Evolutionary conservation across 2,888 invertebrate genomes (phyloP).

Genomic region (Drosophila histrio): DNA sequence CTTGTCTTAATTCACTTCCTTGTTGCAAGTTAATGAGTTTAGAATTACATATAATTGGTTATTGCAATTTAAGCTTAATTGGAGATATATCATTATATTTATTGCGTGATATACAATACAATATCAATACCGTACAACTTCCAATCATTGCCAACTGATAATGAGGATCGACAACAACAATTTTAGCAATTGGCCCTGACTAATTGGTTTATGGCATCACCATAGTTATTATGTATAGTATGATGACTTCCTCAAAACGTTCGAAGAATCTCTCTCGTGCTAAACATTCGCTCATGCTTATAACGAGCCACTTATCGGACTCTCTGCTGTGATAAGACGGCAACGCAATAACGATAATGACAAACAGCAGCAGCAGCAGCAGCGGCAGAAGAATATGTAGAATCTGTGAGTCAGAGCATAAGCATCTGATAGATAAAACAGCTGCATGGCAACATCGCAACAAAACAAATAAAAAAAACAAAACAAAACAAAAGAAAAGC

Average conservation of each 20-base stretch:
- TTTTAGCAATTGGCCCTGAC: slow-evolving; percentile 13
- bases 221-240: slow-evolving; percentile 6
- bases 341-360: slow-evolving; percentile 5
- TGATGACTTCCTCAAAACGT: slow-evolving; percentile 13
- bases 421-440: slow-evolving; percentile 75
- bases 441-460: slow-evolving; percentile 63
- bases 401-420: slow-evolving; percentile 57
- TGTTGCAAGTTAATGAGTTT: slow-evolving; percentile 5
- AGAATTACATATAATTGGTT: slow-evolving; percentile 11
- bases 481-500: neutral
- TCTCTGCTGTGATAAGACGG: slow-evolving; percentile 10
- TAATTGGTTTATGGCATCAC: slow-evolving; percentile 16
- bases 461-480: slow-evolving; percentile 6
- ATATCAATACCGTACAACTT: slow-evolving; percentile 2
- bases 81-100: neutral
- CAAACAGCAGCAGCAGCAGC: slow-evolving; percentile 8
- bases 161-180: slow-evolving; percentile 8
- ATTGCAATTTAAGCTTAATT: slow-evolving; percentile 5
- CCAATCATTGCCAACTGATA: slow-evolving; percentile 14
- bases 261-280: slow-evolving; percentile 3
- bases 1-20: slow-evolving; percentile 1
- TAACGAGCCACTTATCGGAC: slow-evolving; percentile 14
- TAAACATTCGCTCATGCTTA: slow-evolving; percentile 7
- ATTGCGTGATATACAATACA: slow-evolving; percentile 20
- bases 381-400: neutral